These are phyloP conservation scores for Scylla paramamosain DNA, from an alignment of 1,140 invertebrate genomes.

Conservation along the genomic window DNA sequence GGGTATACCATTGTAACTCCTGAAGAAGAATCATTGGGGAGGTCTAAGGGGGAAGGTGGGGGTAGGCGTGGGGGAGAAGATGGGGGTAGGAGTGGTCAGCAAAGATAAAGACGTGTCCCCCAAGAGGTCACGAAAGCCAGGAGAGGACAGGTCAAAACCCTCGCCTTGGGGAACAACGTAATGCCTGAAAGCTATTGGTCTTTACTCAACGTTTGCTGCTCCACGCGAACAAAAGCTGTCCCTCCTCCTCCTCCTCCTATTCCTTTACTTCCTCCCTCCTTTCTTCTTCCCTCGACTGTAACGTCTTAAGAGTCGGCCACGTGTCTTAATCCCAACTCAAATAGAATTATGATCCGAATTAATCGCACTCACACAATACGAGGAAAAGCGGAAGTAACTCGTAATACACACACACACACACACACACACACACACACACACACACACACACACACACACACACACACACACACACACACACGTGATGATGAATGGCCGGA, in stretches of 20 bases:
- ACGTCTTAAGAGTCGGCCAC: too few relatives aligned
- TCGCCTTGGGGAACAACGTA: background rate
- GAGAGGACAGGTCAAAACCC: background rate
- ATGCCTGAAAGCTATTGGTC: background rate
- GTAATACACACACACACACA: background rate
- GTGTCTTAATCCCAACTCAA: background rate
- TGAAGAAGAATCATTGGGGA: background rate
- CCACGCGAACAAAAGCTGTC: background rate
- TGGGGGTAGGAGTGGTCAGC: background rate
- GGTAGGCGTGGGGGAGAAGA: background rate
- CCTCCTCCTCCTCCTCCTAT: background rate
- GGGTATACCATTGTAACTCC: background rate
- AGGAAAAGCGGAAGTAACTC: too few relatives aligned
- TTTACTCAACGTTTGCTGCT: background rate
- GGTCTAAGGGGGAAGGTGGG: background rate
- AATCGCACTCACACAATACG: background rate
- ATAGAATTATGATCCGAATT: background rate
- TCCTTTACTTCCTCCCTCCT: background rate
- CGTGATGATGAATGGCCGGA: background rate
- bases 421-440: constrained; percentile 19
- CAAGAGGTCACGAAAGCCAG: background rate
- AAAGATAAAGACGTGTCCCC: background rate
- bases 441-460: constrained; percentile 20
- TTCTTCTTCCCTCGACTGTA: too few relatives aligned
- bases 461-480: constrained; percentile 20